phyloP scores from a whole-genome alignment of 2,113 vertebrate genomes.

The Ondatra zibethicus region DNA sequence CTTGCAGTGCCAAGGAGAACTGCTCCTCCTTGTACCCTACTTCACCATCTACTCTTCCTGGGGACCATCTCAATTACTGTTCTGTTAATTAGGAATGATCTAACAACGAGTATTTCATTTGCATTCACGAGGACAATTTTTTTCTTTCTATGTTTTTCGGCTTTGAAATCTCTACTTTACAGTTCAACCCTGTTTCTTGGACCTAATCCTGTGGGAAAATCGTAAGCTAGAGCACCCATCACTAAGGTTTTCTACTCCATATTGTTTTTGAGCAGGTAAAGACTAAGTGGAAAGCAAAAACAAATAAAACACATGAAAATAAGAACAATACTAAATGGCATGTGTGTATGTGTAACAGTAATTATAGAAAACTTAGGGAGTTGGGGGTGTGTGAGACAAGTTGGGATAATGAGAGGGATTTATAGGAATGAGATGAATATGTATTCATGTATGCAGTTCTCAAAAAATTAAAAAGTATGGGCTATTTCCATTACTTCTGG shows the following conservation, averaged over 20 bases:
- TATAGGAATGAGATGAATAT: not conserved
- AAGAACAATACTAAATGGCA: not conserved
- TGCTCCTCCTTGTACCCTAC: not conserved
- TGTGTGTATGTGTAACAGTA: not conserved
- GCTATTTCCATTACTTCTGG: not conserved
- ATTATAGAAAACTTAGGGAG: not conserved
- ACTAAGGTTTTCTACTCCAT: not conserved
- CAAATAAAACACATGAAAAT: not conserved
- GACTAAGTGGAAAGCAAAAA: conserved; percentile 9
- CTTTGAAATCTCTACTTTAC: conserved; percentile 17
- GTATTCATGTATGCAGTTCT: not conserved
- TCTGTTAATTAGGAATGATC: not conserved
- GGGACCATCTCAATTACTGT: not conserved
- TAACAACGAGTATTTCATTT: not conserved
- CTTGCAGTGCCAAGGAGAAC: not conserved
- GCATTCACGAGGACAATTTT: not conserved
- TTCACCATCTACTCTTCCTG: not conserved
- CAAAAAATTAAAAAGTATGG: not conserved
- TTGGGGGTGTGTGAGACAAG: not conserved
- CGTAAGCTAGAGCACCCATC: not conserved
- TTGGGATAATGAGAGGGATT: not conserved
- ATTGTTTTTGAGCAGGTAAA: conserved; percentile 30
- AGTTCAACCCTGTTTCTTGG: not conserved
- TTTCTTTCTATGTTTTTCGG: not conserved
- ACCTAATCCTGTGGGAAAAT: not conserved